Conservation (phyloP, 2,888 invertebrate genomes). For the Schizaphis graminum region DNA sequence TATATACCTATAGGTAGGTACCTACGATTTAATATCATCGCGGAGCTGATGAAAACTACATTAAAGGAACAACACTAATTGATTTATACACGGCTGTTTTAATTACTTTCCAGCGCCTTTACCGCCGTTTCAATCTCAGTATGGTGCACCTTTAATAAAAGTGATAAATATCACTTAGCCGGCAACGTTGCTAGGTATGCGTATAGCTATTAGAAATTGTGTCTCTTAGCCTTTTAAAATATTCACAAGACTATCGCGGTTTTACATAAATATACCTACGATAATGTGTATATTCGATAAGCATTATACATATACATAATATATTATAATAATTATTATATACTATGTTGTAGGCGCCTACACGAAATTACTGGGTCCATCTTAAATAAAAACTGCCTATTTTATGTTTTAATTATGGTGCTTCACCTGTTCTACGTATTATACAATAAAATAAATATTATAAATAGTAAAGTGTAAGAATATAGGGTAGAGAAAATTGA, state of each 20-base stretch:
- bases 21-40: conserved; percentile 50
- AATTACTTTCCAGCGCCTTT: conserved; percentile 62
- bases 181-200: neutral
- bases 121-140: conserved; percentile 50
- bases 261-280: neutral
- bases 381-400: neutral
- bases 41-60: conserved; percentile 41
- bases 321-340: neutral
- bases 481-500: neutral
- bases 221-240: conserved; percentile 34
- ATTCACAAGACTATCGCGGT: neutral
- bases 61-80: conserved; percentile 61
- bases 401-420: neutral
- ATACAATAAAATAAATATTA: neutral
- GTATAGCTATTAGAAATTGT: conserved; percentile 8
- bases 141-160: conserved; percentile 64
- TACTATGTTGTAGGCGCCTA: neutral
- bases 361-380: neutral
- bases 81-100: conserved; percentile 65
- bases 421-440: neutral
- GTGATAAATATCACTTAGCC: conserved; percentile 64
- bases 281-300: neutral
- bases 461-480: neutral
- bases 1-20: neutral
- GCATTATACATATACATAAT: neutral